phyloP scores from a whole-genome alignment of 1,140 invertebrate species.

The Drosophila simulans region DNA sequence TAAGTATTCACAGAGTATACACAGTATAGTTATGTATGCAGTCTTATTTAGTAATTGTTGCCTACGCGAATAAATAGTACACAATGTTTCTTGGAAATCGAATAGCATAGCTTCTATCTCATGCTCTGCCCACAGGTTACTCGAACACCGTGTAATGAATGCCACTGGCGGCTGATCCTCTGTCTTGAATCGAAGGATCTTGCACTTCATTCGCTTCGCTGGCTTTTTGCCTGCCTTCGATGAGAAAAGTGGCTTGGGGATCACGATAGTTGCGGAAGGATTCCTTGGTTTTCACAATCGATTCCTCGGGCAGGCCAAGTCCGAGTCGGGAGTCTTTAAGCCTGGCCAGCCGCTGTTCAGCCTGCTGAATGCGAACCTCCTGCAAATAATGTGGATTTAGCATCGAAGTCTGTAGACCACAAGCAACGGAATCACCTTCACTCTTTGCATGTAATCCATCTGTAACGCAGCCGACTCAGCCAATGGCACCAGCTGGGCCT shows the following conservation, averaged over 20 bases:
- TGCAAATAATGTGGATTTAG: constrained; percentile 2
- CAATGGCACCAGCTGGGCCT: constrained; percentile 68
- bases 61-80: constrained; percentile 35
- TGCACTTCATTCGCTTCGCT: constrained; percentile 68
- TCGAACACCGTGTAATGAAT: constrained; percentile 71
- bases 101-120: not conserved
- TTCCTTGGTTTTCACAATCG: constrained; percentile 55
- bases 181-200: constrained; percentile 59
- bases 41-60: constrained; percentile 39
- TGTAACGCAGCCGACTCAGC: constrained; percentile 77
- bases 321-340: constrained; percentile 5
- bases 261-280: constrained; percentile 70
- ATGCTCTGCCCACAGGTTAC: constrained; percentile 23
- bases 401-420: not conserved
- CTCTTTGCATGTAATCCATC: constrained; percentile 59
- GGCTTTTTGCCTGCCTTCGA: constrained; percentile 64
- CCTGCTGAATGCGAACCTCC: constrained; percentile 73
- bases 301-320: constrained; percentile 51
- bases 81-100: constrained; percentile 31
- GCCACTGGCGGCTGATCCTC: constrained; percentile 26
- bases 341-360: constrained; percentile 68
- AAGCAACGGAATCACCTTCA: constrained; percentile 49
- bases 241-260: constrained; percentile 45
- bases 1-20: constrained; percentile 36
- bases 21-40: constrained; percentile 9